phyloP scores from a whole-genome alignment of 37 sponge, comb jelly and placozoan genomes.

The Spongia lamella region DNA sequence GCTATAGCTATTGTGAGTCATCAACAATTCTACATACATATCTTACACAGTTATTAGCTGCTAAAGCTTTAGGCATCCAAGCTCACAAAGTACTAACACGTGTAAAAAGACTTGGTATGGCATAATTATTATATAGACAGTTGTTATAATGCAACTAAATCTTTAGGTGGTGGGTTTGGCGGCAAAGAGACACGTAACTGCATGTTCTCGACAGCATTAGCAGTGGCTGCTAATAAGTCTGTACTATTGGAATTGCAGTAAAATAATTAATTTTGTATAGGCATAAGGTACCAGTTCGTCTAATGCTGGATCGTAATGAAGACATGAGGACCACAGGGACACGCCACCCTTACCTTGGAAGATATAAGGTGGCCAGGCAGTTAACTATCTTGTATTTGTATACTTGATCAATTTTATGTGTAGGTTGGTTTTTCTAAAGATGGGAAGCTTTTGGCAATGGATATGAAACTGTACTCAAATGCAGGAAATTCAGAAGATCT shows the following conservation, averaged over 20 bases:
- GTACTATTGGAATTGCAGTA: background rate
- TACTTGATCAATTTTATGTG: background rate
- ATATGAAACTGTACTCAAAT: conserved; percentile 69
- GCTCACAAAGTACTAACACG: conserved; percentile 57
- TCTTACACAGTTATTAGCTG: conserved; percentile 32
- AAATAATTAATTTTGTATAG: background rate
- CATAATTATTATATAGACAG: background rate
- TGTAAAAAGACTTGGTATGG: conserved; percentile 75
- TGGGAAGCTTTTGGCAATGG: conserved; percentile 58
- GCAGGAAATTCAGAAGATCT: conserved; percentile 70
- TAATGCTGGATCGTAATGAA: conserved; percentile 82
- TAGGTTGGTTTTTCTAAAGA: conserved; percentile 77
- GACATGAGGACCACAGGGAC: conserved; percentile 81
- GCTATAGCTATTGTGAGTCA: too few species aligned
- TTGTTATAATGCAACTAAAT: background rate
- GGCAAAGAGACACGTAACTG: conserved; percentile 76
- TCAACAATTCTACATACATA: too few species aligned
- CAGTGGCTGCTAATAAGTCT: conserved; percentile 86
- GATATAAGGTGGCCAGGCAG: conserved; percentile 63
- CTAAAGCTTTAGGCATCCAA: conserved; percentile 74
- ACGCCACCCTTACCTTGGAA: conserved; percentile 77
- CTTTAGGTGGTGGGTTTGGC: conserved; percentile 90
- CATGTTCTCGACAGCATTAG: conserved; percentile 49
- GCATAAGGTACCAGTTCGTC: conserved; percentile 46
- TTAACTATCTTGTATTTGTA: background rate